Conservation (phyloP, 2,797 vertebrate species). For the Acipenser ruthenus region DNA sequence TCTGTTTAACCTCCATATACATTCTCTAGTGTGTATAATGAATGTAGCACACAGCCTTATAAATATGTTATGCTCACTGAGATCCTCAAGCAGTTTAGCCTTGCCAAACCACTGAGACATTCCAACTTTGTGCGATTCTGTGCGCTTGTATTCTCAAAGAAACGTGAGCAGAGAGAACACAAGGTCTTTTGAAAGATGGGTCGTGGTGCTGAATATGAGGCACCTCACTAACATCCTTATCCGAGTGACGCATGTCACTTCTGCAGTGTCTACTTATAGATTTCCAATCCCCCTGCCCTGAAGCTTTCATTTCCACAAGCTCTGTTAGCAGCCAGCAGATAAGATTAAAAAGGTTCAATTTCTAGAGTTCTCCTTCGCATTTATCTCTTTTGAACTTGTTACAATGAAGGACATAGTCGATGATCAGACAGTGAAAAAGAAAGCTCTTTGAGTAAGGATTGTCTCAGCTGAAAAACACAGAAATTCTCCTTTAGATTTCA, state of each 20-base stretch:
- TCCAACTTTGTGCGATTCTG: neutral
- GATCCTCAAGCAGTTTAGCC: neutral
- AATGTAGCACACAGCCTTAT: neutral
- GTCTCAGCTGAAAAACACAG: constrained; percentile 7
- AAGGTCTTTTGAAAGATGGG: neutral
- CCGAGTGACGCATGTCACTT: neutral
- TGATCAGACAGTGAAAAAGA: constrained; percentile 31
- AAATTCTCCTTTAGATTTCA: neutral
- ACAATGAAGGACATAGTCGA: constrained; percentile 41
- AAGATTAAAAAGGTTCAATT: constrained; percentile 24
- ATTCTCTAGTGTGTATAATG: no score
- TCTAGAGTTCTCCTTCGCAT: constrained; percentile 15
- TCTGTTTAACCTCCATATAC: no score
- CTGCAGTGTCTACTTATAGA: constrained; percentile 17
- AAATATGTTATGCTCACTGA: neutral
- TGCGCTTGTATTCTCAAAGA: neutral
- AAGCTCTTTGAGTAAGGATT: constrained; percentile 25
- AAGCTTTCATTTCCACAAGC: neutral
- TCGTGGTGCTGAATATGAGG: neutral
- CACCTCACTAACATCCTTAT: no score
- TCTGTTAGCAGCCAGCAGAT: constrained; percentile 20
- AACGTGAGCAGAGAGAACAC: neutral
- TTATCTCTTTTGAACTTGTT: constrained; percentile 27
- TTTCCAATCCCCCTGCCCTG: constrained; percentile 19
- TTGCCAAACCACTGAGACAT: no score